These are phyloP conservation scores for Hoplostethus atlanticus DNA, from an alignment of 2,797 vertebrate genomes.

Conservation along the genomic window DNA sequence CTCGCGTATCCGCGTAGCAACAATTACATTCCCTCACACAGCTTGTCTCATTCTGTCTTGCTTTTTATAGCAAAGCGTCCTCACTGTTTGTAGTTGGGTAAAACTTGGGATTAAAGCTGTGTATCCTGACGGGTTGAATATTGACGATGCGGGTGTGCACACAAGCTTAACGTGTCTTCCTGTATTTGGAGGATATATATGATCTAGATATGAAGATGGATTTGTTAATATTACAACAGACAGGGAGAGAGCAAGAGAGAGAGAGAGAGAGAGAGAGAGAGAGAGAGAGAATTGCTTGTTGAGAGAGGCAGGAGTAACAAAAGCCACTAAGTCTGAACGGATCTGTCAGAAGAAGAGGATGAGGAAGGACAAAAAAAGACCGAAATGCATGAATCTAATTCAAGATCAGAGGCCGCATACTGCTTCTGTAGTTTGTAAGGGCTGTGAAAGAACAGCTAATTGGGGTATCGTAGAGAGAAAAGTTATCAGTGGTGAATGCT, in stretches of 20 bases:
- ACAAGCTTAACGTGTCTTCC: neutral
- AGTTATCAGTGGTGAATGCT: slow-evolving; percentile 12
- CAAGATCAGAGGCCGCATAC: slow-evolving; percentile 11
- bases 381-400: slow-evolving; percentile 34
- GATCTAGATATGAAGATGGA: too few species aligned
- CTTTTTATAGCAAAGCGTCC: slow-evolving; percentile 1
- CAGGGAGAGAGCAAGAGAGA: too few species aligned
- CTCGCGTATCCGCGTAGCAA: neutral
- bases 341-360: slow-evolving; percentile 29
- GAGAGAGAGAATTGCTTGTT: neutral
- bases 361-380: slow-evolving; percentile 28
- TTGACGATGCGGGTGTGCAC: neutral
- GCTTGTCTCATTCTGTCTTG: slow-evolving; percentile 15
- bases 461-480: slow-evolving; percentile 18
- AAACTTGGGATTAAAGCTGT: slow-evolving; percentile 17
- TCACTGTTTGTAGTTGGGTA: slow-evolving; percentile 9
- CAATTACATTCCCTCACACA: neutral
- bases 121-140: too few species aligned
- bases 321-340: slow-evolving; percentile 29
- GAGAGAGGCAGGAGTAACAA: slow-evolving; percentile 6
- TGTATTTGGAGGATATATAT: too few species aligned
- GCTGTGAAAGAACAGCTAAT: slow-evolving; percentile 15
- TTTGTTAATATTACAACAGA: too few species aligned
- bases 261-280: neutral
- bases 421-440: slow-evolving; percentile 5